Base-by-base conservation (phyloP, 2,113 vertebrate genomes). In the Heptranchias perlo region DNA sequence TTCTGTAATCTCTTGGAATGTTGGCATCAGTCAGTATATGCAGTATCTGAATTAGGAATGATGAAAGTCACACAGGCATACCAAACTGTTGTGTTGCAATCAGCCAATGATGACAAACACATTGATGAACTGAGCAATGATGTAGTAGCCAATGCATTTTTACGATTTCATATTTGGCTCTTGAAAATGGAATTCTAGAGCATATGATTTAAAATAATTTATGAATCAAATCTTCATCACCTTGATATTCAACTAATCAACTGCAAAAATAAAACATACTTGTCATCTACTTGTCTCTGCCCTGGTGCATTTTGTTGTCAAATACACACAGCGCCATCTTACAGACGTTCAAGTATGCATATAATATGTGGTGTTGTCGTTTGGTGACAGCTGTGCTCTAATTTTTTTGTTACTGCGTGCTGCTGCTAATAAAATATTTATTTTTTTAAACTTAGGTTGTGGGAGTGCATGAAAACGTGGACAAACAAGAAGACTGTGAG, bases 381-480 rank as follows among this genome's bases (percentile, higher is more conserved):
- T 21, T 92, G 54, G 62, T 92, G 1, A 39, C 89, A n/a, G 4
- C 31, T 21, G 13, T 21, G 5, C 2, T 49, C 2, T 86, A 47
- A 7, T 14, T 49, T 61, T 52, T 87, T 87, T 35, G n/a, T n/a
- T n/a, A 49, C 28, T 16, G 31, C 35, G 52, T 61, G 52, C n/a
- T 39, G 1, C 62, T 49, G 62, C 31, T 10, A 23, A 14, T 94
- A 23, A 39, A 25, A 94, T 94, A 8, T 47, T 31, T 28, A 11
- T 96, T 94, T 96, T 96, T 96, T 96, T 96, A 97, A 97, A 62
- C 96, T 96, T 93, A 96, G 97, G 96, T 97, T 96, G 97, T 97
- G 96, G 97, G 97, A 97, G 96, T 97, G 97, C 96, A 97, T 96
- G 97, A 97, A 97, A 97, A 96, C 96, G 86, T 86, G 96, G 96